A percentile compares a stretch with the other conserved stretches of the same genome.
These are phyloP conservation scores for Myiozetetes cayanensis DNA, from an alignment of 2,113 vertebrate species.

Conservation along the genomic window DNA sequence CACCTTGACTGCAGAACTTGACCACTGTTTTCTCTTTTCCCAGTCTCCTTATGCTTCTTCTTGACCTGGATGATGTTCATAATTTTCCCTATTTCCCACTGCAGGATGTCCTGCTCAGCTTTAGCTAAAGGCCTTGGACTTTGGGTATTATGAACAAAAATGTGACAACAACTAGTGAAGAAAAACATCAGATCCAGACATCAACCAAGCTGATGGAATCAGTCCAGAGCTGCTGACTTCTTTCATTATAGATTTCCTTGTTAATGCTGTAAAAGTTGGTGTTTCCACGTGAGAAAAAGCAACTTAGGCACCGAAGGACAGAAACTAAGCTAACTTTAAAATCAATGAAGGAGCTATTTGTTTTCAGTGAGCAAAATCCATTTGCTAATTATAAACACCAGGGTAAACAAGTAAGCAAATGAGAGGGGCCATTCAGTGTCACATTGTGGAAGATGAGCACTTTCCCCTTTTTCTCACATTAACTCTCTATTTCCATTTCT, in stretches of 20 bases:
- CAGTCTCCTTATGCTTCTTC: background rate
- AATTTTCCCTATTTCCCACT: background rate
- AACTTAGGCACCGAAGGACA: background rate
- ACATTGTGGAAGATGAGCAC: background rate
- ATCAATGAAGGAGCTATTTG: background rate
- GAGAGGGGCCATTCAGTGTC: background rate
- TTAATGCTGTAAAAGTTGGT: background rate
- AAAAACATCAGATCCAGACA: background rate
- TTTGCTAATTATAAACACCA: constrained; percentile 5
- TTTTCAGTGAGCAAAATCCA: background rate
- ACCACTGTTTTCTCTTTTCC: background rate
- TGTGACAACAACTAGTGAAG: background rate
- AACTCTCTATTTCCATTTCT: background rate
- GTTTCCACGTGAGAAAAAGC: background rate
- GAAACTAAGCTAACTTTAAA: background rate
- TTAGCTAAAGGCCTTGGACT: background rate
- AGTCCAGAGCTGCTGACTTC: background rate
- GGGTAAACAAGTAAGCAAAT: background rate
- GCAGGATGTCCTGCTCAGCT: background rate
- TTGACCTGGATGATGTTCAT: background rate
- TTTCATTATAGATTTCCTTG: background rate
- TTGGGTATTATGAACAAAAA: fast-evolving
- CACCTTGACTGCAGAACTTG: background rate
- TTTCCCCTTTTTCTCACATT: background rate
- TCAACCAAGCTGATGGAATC: background rate